These are phyloP conservation scores for Ibidorhyncha struthersii DNA, from an alignment of 2,113 vertebrate genomes.

Conservation along the genomic window DNA sequence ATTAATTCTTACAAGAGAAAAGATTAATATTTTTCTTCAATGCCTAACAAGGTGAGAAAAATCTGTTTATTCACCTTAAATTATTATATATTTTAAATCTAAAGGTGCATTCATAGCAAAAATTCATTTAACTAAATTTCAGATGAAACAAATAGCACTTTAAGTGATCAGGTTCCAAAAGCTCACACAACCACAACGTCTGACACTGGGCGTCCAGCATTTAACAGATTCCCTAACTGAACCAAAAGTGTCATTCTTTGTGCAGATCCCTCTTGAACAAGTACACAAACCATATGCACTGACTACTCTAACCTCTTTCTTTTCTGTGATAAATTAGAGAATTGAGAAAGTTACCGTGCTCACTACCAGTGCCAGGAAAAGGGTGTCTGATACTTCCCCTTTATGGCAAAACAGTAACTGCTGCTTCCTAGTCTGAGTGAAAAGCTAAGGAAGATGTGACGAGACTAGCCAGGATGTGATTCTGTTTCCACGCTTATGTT, in stretches of 20 bases:
- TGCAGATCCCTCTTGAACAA: not conserved
- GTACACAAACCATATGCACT: fast-evolving
- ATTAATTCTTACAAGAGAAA: not conserved
- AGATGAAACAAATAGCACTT: not conserved
- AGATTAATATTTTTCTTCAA: not conserved
- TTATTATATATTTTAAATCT: not conserved
- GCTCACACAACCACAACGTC: not conserved
- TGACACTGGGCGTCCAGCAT: not conserved
- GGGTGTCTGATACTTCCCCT: not conserved
- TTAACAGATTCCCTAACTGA: not conserved
- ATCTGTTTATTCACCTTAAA: not conserved
- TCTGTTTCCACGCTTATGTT: not conserved
- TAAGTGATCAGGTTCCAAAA: not conserved
- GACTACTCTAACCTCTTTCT: not conserved
- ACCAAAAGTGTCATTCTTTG: not conserved
- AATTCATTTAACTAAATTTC: not conserved
- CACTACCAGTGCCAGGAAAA: not conserved
- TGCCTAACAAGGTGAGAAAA: not conserved
- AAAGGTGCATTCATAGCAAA: not conserved
- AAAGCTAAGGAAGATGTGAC: not conserved
- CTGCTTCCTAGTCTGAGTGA: not conserved
- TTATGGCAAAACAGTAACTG: not conserved
- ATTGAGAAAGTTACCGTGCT: not conserved
- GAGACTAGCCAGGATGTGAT: not conserved
- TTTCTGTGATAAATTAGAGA: not conserved